Base-by-base conservation (phyloP, 2,113 vertebrate genomes). In the Plecotus auritus region DNA sequence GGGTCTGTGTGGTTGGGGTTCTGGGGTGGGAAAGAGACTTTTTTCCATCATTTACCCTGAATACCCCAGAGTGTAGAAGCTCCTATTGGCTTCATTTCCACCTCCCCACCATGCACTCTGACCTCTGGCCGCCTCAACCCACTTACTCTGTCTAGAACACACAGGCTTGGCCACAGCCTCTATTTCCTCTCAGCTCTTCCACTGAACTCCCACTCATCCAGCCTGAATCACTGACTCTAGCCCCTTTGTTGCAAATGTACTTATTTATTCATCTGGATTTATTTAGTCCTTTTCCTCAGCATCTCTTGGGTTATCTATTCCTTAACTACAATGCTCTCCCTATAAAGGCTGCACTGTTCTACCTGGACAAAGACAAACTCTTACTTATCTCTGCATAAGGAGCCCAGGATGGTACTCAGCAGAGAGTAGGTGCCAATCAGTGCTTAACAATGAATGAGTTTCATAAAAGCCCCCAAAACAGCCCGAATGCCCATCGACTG, bases 1-100 rank as follows among this genome's bases (percentile, higher is more conserved):
- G 9, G 11, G 7, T 18, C 78, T 70, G 51, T 2, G 10, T 28
- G 2, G 26, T 12, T 1, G 0, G 20, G 1, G 1, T 1, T 5
- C 32, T 56, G 2, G 5, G 6, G 7, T 22, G 6, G 35, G 47
- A 74, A 73, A 82, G 32, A 84, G 16, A n/a, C 35, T 28, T 90
- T 28, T 93, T 35, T 47, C 78, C 30, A 17, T 12, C 59, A 54
- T 30, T 45, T 11, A 40, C 4, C 14, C 13, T 11, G 22, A 1
- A 3, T 22, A 22, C 40, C 30, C 47, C 26, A 67, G 67, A 9
- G 13, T 4, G 8, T 11, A 49, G 51, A 77, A 56, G 37, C 13
- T 54, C 69, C 49, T 9, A 1, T 37, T 6, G 10, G 14, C 12
- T 37, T 42, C 32, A 0, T 5, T 67, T 26, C 0, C 32, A 23